Percentiles rank a stretch among this genome's conserved stretches.
Conservation (phyloP, 2,113 vertebrate species). For the Sakesphorus luctuosus region DNA sequence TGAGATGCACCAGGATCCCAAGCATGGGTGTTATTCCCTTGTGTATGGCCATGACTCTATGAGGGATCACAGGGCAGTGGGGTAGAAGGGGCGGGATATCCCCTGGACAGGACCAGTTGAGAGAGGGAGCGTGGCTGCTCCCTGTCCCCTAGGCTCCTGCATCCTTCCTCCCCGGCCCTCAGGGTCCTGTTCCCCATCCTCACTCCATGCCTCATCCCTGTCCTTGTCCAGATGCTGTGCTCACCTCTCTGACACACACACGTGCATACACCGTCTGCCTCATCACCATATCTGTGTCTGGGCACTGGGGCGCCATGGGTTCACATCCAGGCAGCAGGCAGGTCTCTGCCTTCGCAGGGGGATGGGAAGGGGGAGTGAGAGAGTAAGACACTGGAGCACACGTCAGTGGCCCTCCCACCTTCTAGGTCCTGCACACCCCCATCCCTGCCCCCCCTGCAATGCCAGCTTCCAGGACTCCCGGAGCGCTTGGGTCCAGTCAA, state of each 20-base stretch:
- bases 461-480: conserved; percentile 34
- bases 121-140: neutral
- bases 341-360: conserved; percentile 30
- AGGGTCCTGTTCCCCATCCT: neutral
- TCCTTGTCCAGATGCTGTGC: neutral
- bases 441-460: conserved; percentile 7
- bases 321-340: neutral
- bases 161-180: neutral
- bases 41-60: neutral
- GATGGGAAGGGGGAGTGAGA: neutral
- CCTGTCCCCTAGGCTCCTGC: neutral
- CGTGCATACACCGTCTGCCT: conserved; percentile 25
- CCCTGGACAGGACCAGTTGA: neutral
- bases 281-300: conserved; percentile 53
- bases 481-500: conserved; percentile 20
- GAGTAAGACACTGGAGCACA: neutral
- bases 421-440: conserved; percentile 35
- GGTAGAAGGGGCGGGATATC: neutral
- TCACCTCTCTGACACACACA: neutral
- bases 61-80: neutral
- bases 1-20: neutral
- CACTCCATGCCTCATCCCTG: conserved; percentile 31
- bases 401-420: neutral
- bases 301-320: conserved; percentile 40
- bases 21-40: neutral